phyloP scores from a whole-genome alignment of 2,888 invertebrate species.

The Belgica antarctica region DNA sequence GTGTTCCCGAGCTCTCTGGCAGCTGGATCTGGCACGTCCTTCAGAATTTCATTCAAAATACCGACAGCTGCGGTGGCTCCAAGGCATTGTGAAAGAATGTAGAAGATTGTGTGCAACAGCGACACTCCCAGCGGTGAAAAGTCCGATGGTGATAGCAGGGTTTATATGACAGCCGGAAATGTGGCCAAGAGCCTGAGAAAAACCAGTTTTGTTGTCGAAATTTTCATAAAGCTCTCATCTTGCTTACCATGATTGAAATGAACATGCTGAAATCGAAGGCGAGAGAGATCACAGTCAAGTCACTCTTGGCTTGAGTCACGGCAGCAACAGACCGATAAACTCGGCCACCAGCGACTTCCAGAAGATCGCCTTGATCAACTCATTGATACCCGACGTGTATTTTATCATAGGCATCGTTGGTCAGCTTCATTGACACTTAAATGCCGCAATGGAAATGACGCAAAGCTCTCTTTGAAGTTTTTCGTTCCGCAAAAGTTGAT shows the following conservation, averaged over 20 bases:
- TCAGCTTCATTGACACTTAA: too few relatives aligned
- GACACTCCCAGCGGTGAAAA: slow-evolving; percentile 77
- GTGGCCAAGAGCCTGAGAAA: slow-evolving; percentile 72
- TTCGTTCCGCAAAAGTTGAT: too few relatives aligned
- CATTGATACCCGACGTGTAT: background rate
- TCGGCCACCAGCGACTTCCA: slow-evolving; percentile 77
- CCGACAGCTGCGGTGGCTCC: slow-evolving; percentile 80
- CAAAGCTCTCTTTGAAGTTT: too few relatives aligned
- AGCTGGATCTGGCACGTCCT: slow-evolving; percentile 55
- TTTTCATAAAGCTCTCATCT: background rate
- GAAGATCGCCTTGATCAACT: background rate
- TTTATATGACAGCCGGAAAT: slow-evolving; percentile 89
- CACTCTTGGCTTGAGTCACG: too few relatives aligned
- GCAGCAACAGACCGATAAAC: slow-evolving; percentile 79
- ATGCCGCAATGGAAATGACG: too few relatives aligned
- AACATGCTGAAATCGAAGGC: slow-evolving; percentile 83
- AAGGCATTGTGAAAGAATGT: slow-evolving; percentile 77
- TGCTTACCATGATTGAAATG: slow-evolving; percentile 71
- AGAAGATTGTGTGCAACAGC: slow-evolving; percentile 69
- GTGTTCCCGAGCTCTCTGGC: slow-evolving; percentile 71
- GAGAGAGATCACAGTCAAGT: slow-evolving; percentile 67
- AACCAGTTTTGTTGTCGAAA: too few relatives aligned
- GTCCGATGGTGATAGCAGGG: slow-evolving; percentile 83
- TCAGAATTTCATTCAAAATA: slow-evolving; percentile 66
- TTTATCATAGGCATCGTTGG: too few relatives aligned